Evolutionary conservation across 2,888 invertebrate species (phyloP), one percentile per base, ranked within the genome.

Genomic region (Nymphalis c-album): DNA sequence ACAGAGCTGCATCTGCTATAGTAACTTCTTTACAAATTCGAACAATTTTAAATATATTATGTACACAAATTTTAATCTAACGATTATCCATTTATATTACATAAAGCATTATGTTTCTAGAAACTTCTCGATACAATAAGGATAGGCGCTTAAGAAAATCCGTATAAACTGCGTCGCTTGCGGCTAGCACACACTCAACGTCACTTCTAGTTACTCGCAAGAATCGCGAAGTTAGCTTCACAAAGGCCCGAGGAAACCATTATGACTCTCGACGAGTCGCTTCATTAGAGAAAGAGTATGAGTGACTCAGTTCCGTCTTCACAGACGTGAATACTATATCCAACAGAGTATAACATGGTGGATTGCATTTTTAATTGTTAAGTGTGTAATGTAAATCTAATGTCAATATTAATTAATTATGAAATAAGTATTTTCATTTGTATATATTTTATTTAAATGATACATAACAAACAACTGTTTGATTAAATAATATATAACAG

Each of bases 201-300:
- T 83, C 86, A 82, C 81, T 83, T 81, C 81, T 80, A 86, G 86
- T 83, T 82, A 83, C 75, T 78, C 74, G 72, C 79, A 86, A 85
- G 86, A 88, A 86, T 87, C 85, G 81, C 84, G 80, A 88, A 90
- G 88, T 90, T 88, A 82, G 78, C 80, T 84, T 82, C 78, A 90
- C 90, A 90, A 90, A 90, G 86, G 85, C 89, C 80, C 77, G 85
- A 91, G 90, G 89, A 91, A 90, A 86, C 90, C 90, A 89, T 91
- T 91, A 90, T 84, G 86, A 83, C 84, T 79, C 88, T 86, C 81
- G 80, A 87, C 85, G 87, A 84, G 86, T 81, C 82, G 88, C 86
- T 90, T 90, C 89, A 88, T 90, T 90, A 89, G 85, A 82, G 80
- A 75, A 64, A 63, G 57, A 67, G 67, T 66, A 60, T 66, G 81